Conservation (phyloP, 2,888 invertebrate species). For the Trichacis sp. region DNA sequence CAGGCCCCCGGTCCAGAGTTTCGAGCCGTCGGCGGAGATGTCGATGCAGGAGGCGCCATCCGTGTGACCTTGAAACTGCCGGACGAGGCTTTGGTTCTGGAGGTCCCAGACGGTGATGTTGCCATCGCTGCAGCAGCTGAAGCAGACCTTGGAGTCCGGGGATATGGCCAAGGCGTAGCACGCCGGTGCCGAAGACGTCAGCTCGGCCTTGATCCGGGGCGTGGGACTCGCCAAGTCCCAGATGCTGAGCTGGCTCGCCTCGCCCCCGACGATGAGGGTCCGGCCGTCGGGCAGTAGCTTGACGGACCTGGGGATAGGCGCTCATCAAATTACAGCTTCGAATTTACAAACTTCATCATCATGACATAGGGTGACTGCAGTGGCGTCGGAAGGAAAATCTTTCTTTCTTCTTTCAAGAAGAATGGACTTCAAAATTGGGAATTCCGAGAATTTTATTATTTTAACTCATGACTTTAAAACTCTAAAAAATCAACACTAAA, state of each 20-base stretch:
- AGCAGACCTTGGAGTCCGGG: conserved; percentile 96
- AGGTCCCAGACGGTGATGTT: conserved; percentile 97
- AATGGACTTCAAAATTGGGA: too few species aligned
- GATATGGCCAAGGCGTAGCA: conserved; percentile 98
- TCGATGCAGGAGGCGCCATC: conserved; percentile 99
- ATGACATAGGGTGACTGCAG: too few species aligned
- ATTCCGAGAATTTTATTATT: too few species aligned
- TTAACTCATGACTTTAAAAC: too few species aligned
- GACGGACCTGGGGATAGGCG: too few species aligned
- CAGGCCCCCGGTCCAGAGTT: conserved; percentile 92
- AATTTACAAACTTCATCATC: too few species aligned
- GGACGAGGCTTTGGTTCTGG: conserved; percentile 89
- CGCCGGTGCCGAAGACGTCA: conserved; percentile 93
- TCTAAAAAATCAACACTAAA: too few species aligned
- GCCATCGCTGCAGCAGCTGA: conserved; percentile 96
- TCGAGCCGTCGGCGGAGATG: conserved; percentile 92
- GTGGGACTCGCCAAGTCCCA: conserved; percentile 95
- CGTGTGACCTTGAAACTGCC: conserved; percentile 88
- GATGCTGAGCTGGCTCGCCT: conserved; percentile 93
- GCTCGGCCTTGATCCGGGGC: conserved; percentile 90
- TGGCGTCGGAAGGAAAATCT: too few species aligned
- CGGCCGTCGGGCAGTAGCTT: conserved; percentile 92
- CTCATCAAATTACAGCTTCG: too few species aligned
- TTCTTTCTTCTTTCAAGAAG: too few species aligned
- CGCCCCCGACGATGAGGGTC: conserved; percentile 95